Evolutionary conservation across 2,113 vertebrate species (phyloP).

Genomic region (Prochilodus magdalenae): DNA sequence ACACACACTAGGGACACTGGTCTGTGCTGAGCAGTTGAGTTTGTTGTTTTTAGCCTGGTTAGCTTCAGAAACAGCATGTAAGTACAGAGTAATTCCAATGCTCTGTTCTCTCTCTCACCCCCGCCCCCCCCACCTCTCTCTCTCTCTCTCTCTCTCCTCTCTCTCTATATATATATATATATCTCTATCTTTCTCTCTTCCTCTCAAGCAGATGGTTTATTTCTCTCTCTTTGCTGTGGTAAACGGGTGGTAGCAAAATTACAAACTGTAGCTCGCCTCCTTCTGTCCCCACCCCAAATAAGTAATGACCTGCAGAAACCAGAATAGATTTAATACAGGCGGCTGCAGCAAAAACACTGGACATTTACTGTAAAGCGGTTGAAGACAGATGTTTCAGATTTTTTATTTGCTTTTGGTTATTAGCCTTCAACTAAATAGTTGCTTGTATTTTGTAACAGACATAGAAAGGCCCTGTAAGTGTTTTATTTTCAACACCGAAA

Average conservation of each 20-base stretch:
- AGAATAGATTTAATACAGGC: constrained; percentile 70
- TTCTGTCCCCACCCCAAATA: constrained; percentile 75
- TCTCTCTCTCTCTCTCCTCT: constrained; percentile 63
- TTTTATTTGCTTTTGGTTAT: background rate
- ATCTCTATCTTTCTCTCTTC: constrained; percentile 48
- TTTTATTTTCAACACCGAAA: background rate
- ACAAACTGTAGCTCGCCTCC: constrained; percentile 72
- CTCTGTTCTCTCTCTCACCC: constrained; percentile 66
- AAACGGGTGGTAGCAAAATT: constrained; percentile 73
- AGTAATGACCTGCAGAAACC: constrained; percentile 70
- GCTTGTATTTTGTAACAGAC: background rate
- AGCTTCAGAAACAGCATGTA: constrained; percentile 70
- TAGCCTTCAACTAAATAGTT: background rate
- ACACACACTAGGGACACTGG: too few species aligned
- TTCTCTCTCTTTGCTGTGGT: constrained; percentile 73
- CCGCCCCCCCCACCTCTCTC: background rate
- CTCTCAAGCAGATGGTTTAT: constrained; percentile 57
- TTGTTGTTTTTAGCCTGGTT: constrained; percentile 46
- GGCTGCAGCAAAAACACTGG: constrained; percentile 25
- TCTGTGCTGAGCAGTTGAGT: background rate
- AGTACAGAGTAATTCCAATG: constrained; percentile 74
- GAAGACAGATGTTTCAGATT: background rate
- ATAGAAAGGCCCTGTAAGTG: background rate
- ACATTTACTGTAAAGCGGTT: background rate
- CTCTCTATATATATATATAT: background rate